Evolutionary conservation across 2,797 vertebrate genomes (phyloP).

Genomic region (Galago senegalensis): DNA sequence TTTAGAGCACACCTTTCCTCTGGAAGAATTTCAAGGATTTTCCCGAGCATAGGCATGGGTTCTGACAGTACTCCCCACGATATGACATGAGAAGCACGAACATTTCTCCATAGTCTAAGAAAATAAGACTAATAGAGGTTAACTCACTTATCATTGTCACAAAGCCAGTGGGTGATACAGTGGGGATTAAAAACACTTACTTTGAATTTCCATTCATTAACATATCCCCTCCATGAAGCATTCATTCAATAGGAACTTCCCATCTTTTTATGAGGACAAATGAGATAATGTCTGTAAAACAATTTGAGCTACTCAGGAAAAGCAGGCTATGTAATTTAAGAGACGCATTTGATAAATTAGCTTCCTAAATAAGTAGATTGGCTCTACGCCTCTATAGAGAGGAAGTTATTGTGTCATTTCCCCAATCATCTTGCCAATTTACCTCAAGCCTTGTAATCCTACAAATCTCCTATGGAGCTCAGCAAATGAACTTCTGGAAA

Average conservation of each 20-base stretch:
- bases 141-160: conserved; percentile 71
- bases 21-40: conserved; percentile 5
- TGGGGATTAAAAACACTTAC: conserved; percentile 72
- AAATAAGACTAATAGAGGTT: conserved; percentile 69
- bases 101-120: conserved; percentile 52
- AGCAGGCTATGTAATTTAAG: conserved; percentile 79
- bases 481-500: conserved; percentile 71
- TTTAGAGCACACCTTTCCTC: background rate
- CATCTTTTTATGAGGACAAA: conserved; percentile 80
- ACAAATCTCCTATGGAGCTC: conserved; percentile 33
- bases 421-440: conserved; percentile 74
- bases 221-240: conserved; percentile 71
- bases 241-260: conserved; percentile 76
- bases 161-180: conserved; percentile 72
- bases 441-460: conserved; percentile 67
- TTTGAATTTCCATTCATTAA: conserved; percentile 78
- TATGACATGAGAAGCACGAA: conserved; percentile 53
- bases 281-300: conserved; percentile 85
- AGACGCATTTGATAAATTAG: conserved; percentile 76
- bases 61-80: background rate
- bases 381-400: conserved; percentile 57
- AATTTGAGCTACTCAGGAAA: conserved; percentile 80
- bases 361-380: conserved; percentile 70
- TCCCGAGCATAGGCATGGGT: background rate
- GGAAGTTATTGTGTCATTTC: conserved; percentile 75